A percentile compares a stretch with the other conserved stretches of the same genome.
These are phyloP conservation scores for Oryctolagus cuniculus DNA, from an alignment of 2,113 vertebrate species.

Conservation along the genomic window mOryCun1.1 NC_091436.1:61396501-61397000, in stretches of 20 bases:
- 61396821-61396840: neutral
- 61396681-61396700: conserved; percentile 3
- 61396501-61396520: conserved; percentile 98
- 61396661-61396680: neutral
- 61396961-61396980: neutral
- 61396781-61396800: conserved; percentile 42
- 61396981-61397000: conserved; percentile 4
- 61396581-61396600: neutral
- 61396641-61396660: conserved; percentile 47
- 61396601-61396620: neutral
- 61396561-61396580: neutral
- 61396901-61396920: conserved; percentile 41
- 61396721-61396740: neutral
- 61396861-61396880: conserved; percentile 25
- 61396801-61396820: neutral
- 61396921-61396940: conserved; percentile 12
- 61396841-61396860: conserved; percentile 45
- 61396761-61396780: neutral
- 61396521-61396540: conserved; percentile 98
- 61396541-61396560: conserved; percentile 96
- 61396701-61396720: neutral
- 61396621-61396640: neutral
- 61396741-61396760: neutral
- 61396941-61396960: conserved; percentile 35
- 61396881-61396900: conserved; percentile 55